A percentile compares a stretch with the other conserved stretches of the same genome.
Evolutionary conservation across 2,888 invertebrate genomes (phyloP).

Genomic region (Mamestra brassicae): DNA sequence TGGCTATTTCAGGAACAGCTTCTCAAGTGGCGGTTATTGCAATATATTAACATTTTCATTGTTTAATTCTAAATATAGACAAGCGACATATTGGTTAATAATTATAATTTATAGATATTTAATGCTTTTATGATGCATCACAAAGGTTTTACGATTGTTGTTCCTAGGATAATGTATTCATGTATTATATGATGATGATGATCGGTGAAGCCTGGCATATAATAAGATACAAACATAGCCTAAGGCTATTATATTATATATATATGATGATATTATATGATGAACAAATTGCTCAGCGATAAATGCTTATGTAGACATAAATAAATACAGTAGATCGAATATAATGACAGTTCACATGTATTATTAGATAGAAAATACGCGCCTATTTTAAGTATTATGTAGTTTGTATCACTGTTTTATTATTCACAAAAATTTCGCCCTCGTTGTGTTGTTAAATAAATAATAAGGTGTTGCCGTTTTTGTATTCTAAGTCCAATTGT

Average conservation of each 20-base stretch:
- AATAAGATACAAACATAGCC: conserved; percentile 22
- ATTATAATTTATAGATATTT: conserved; percentile 11
- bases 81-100: neutral
- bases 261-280: no score
- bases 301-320: conserved; percentile 10
- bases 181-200: conserved; percentile 15
- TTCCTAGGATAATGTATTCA: conserved; percentile 11
- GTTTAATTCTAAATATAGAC: neutral
- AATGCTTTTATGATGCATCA: conserved; percentile 12
- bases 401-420: neutral
- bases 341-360: neutral
- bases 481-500: neutral
- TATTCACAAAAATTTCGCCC: neutral
- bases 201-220: conserved; percentile 1
- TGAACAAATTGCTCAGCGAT: conserved; percentile 39
- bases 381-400: neutral
- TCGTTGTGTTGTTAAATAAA: no score
- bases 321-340: neutral
- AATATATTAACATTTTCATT: conserved; percentile 6
- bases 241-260: neutral
- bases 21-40: conserved; percentile 2
- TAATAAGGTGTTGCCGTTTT: neutral
- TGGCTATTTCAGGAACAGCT: neutral
- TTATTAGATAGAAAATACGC: neutral
- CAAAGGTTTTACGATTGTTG: conserved; percentile 25